phyloP scores from a whole-genome alignment of 2,113 vertebrate genomes.

The Catagonus wagneri region DNA sequence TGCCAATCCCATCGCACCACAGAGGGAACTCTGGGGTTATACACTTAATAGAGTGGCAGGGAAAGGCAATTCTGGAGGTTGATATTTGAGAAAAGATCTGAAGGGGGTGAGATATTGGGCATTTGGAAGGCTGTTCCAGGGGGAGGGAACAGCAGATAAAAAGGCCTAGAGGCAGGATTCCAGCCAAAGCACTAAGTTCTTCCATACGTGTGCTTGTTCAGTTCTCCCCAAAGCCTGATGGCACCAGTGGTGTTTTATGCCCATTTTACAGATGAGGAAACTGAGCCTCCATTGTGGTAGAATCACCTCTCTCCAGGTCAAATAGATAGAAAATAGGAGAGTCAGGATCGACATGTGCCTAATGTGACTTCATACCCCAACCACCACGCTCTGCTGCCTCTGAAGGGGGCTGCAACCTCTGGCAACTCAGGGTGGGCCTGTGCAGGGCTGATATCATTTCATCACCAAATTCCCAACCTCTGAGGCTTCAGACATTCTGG shows the following conservation, averaged over 20 bases:
- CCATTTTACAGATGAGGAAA: neutral
- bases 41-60: neutral
- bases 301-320: neutral
- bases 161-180: neutral
- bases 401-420: neutral
- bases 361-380: neutral
- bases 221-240: neutral
- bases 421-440: neutral
- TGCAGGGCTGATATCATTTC: neutral
- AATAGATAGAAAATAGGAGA: neutral
- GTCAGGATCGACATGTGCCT: too few species aligned
- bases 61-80: neutral
- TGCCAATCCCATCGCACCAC: too few species aligned
- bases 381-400: neutral
- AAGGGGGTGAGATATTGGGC: neutral
- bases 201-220: fast-evolving
- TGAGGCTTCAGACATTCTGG: neutral
- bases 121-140: neutral
- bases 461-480: neutral
- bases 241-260: neutral
- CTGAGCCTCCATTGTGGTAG: neutral
- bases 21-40: too few species aligned
- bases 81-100: neutral
- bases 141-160: neutral
- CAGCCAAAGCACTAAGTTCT: neutral